Conservation (phyloP, 2,888 invertebrate genomes). For the Dascillus cervinus region DNA sequence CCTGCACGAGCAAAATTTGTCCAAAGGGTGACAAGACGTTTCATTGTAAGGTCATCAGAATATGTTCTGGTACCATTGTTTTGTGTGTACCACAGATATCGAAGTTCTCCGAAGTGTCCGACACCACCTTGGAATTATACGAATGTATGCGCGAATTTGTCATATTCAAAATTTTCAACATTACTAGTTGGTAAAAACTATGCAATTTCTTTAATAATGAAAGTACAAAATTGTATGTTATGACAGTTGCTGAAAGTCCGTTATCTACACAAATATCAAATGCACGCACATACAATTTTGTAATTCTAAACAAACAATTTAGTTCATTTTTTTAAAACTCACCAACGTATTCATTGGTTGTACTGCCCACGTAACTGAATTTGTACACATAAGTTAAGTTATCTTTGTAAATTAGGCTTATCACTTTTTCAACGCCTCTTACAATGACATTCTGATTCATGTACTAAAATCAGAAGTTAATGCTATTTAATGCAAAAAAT, state of each 20-base stretch:
- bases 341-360: slow-evolving; percentile 3
- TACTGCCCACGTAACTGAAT: slow-evolving; percentile 5
- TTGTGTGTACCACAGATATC: slow-evolving; percentile 6
- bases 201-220: too few species aligned
- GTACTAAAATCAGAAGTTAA: slow-evolving; percentile 8
- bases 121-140: slow-evolving; percentile 5
- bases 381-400: slow-evolving; percentile 4
- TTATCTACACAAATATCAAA: too few species aligned
- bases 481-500: too few species aligned
- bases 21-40: slow-evolving; percentile 9
- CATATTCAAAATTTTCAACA: too few species aligned
- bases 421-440: slow-evolving; percentile 1
- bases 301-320: too few species aligned
- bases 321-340: too few species aligned
- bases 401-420: neutral
- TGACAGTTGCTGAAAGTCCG: too few species aligned
- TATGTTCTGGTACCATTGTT: slow-evolving; percentile 1
- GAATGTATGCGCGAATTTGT: too few species aligned
- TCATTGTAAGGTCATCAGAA: slow-evolving; percentile 4
- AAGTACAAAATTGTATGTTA: too few species aligned
- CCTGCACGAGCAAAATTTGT: slow-evolving; percentile 9
- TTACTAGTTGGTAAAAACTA: too few species aligned
- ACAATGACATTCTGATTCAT: slow-evolving; percentile 6
- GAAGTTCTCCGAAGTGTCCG: slow-evolving; percentile 6
- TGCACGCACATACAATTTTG: too few species aligned